phyloP scores from a whole-genome alignment of 2,888 invertebrate genomes.

The Anarsia innoxiella region DNA sequence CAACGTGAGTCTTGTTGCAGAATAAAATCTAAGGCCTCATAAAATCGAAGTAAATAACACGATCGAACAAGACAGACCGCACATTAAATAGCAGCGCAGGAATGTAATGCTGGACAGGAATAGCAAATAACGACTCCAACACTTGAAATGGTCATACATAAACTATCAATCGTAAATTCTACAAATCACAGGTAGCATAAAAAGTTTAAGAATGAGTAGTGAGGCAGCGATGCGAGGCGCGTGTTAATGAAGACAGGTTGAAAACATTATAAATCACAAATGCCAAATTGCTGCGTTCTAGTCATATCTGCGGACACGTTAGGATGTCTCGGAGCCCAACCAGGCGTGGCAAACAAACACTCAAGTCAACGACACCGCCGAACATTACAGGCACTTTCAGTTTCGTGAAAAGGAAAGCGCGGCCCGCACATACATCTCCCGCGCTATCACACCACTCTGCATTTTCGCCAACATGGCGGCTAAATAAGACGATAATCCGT shows the following conservation, averaged over 20 bases:
- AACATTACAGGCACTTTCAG: slow-evolving; percentile 69
- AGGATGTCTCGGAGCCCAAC: slow-evolving; percentile 50
- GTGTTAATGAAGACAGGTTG: slow-evolving; percentile 39
- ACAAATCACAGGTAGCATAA: slow-evolving; percentile 16
- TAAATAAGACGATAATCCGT: slow-evolving; percentile 61
- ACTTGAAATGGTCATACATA: no score
- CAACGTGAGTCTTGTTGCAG: no score
- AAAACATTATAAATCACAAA: slow-evolving; percentile 55
- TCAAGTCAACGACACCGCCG: slow-evolving; percentile 68
- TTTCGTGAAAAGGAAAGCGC: slow-evolving; percentile 71
- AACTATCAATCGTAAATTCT: slow-evolving; percentile 4
- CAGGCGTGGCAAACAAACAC: slow-evolving; percentile 70
- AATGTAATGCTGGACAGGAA: no score
- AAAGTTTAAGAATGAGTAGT: slow-evolving; percentile 18
- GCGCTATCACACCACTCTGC: slow-evolving; percentile 43
- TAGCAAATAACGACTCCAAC: no score
- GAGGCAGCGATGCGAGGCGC: slow-evolving; percentile 38
- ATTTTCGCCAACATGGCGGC: slow-evolving; percentile 59
- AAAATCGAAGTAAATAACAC: no score
- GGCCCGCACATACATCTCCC: slow-evolving; percentile 36
- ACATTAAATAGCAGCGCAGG: no score
- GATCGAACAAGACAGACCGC: no score
- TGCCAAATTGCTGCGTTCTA: slow-evolving; percentile 57
- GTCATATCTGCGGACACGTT: slow-evolving; percentile 42
- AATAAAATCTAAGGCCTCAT: no score